Percentiles rank a stretch among this genome's conserved stretches.
Evolutionary conservation across 2,113 vertebrate species (phyloP).

Genomic region (Callionymus lyra): DNA sequence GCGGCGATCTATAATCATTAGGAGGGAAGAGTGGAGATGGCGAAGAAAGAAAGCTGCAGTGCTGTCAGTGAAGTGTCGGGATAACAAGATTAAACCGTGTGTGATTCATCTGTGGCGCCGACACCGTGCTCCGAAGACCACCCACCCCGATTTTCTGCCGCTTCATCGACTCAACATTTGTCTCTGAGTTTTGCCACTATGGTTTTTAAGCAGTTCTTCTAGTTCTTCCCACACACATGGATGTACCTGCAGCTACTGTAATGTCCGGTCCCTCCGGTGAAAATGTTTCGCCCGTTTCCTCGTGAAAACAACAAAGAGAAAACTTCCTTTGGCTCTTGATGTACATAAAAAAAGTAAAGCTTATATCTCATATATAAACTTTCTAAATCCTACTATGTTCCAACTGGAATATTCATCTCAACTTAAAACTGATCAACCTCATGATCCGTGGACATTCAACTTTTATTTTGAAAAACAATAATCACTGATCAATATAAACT

Average conservation of each 20-base stretch:
- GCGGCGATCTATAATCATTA: slow-evolving; percentile 67
- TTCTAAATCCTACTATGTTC: too few species aligned
- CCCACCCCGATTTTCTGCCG: slow-evolving; percentile 22
- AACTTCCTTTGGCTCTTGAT: too few species aligned
- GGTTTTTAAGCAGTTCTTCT: slow-evolving; percentile 6
- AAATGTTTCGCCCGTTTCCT: too few species aligned
- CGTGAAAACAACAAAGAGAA: slow-evolving; percentile 18
- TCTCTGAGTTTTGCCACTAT: slow-evolving; percentile 3
- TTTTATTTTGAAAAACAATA: too few species aligned
- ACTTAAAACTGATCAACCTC: too few species aligned
- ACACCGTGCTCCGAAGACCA: slow-evolving; percentile 29
- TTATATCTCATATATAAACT: slow-evolving; percentile 4
- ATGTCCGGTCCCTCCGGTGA: too few species aligned
- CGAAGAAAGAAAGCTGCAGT: slow-evolving; percentile 36
- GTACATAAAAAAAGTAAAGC: too few species aligned
- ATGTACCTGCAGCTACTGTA: too few species aligned
- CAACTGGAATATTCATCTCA: too few species aligned
- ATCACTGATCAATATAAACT: too few species aligned
- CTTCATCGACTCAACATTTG: slow-evolving; percentile 8
- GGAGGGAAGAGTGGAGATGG: slow-evolving; percentile 45
- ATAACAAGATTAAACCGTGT: slow-evolving; percentile 66
- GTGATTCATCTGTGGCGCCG: slow-evolving; percentile 56
- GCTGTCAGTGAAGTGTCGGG: slow-evolving; percentile 52
- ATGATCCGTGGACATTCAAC: too few species aligned
- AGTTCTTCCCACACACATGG: too few species aligned